Evolutionary conservation across 2,888 invertebrate species (phyloP).

Genomic region (Drosophila yooni): DNA sequence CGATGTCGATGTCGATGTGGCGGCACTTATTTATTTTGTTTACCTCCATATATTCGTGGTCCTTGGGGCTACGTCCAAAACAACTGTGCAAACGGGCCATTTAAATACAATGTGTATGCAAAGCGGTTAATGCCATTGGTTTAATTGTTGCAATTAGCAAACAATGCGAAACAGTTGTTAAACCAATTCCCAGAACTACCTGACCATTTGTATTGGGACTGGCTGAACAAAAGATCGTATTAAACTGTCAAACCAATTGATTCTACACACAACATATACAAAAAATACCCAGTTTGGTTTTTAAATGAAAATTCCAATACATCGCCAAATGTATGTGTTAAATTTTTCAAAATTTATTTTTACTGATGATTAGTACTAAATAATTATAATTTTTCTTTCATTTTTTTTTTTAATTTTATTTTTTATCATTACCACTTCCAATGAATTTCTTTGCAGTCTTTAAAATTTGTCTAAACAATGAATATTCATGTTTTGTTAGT

Average conservation of each 20-base stretch:
- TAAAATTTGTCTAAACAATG: slow-evolving; percentile 84
- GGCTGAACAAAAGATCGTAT: slow-evolving; percentile 32
- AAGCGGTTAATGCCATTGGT: slow-evolving; percentile 43
- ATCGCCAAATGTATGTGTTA: slow-evolving; percentile 43
- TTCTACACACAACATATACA: background rate
- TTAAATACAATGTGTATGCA: slow-evolving; percentile 32
- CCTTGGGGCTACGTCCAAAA: slow-evolving; percentile 35
- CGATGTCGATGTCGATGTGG: slow-evolving; percentile 2
- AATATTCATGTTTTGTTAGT: slow-evolving; percentile 67
- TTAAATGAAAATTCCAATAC: background rate
- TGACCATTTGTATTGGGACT: slow-evolving; percentile 38
- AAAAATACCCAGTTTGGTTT: background rate
- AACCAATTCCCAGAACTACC: slow-evolving; percentile 53
- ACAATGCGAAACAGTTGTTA: slow-evolving; percentile 64
- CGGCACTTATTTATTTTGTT: slow-evolving; percentile 13
- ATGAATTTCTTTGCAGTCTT: slow-evolving; percentile 85
- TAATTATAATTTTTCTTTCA: slow-evolving; percentile 59
- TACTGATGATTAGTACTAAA: slow-evolving; percentile 78
- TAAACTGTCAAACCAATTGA: slow-evolving; percentile 12
- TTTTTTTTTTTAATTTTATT: slow-evolving; percentile 45
- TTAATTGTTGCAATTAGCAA: slow-evolving; percentile 62
- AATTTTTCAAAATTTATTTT: slow-evolving; percentile 70
- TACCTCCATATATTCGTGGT: slow-evolving; percentile 27
- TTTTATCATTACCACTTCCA: slow-evolving; percentile 81
- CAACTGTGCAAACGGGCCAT: slow-evolving; percentile 58